These are phyloP conservation scores for Coracopsis vasa DNA, from an alignment of 2,113 vertebrate genomes.

Conservation along the genomic window DNA sequence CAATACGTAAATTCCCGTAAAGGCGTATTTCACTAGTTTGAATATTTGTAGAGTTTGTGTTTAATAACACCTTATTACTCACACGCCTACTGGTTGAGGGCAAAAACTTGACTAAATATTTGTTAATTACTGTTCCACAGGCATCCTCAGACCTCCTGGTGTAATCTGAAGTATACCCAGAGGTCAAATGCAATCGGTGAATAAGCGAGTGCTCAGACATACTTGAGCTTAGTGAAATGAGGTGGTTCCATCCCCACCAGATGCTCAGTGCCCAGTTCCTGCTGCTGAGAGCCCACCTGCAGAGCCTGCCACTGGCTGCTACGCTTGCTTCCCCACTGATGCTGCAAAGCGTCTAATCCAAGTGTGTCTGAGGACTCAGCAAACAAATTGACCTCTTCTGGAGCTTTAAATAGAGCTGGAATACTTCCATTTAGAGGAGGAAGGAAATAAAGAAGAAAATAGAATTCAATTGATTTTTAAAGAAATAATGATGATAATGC, in stretches of 20 bases:
- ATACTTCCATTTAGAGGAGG: not conserved
- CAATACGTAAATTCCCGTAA: not conserved
- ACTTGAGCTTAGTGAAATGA: not conserved
- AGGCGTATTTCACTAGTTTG: not conserved
- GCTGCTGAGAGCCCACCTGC: not conserved
- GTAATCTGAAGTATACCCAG: not conserved
- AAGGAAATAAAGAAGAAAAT: not conserved
- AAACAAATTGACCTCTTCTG: not conserved
- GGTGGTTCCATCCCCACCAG: not conserved
- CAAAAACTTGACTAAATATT: not conserved
- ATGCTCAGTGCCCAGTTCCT: not conserved
- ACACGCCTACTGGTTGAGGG: not conserved
- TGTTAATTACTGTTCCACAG: not conserved
- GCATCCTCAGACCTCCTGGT: not conserved
- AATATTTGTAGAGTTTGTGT: not conserved
- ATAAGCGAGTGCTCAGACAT: accelerated
- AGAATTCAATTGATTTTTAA: not conserved
- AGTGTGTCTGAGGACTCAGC: not conserved
- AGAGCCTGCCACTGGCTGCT: not conserved
- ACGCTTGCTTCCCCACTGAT: not conserved
- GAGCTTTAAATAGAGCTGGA: conserved; percentile 1
- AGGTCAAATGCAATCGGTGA: not conserved
- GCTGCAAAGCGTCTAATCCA: not conserved
- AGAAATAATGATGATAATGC: not conserved
- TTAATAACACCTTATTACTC: not conserved